Evolutionary conservation across 2,888 invertebrate species (phyloP).

Genomic region (Molanna angustata): DNA sequence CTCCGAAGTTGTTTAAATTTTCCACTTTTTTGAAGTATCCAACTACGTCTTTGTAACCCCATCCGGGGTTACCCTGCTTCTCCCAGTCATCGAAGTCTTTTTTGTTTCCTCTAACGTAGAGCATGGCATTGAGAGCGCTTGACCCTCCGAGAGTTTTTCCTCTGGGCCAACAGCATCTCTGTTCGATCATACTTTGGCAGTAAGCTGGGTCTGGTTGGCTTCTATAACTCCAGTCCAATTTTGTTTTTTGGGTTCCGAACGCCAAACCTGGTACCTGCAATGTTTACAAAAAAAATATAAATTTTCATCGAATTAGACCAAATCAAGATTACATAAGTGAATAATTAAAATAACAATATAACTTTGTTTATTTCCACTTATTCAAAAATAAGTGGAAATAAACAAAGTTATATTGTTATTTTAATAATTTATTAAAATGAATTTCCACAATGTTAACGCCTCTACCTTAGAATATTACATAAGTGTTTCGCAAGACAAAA

Average conservation of each 20-base stretch:
- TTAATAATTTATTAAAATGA: too few relatives aligned
- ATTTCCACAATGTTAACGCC: too few relatives aligned
- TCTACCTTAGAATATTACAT: too few relatives aligned
- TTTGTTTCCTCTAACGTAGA: conserved; percentile 57
- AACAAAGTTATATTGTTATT: too few relatives aligned
- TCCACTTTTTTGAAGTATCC: conserved; percentile 54
- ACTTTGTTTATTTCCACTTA: too few relatives aligned
- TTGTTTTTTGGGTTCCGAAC: conserved; percentile 39
- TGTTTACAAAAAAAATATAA: too few relatives aligned
- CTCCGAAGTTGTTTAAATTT: conserved; percentile 39
- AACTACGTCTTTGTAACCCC: conserved; percentile 53
- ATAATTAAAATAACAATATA: too few relatives aligned
- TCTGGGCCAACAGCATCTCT: conserved; percentile 56
- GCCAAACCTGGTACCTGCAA: conserved; percentile 44
- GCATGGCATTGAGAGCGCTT: conserved; percentile 60
- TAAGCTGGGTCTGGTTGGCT: conserved; percentile 45
- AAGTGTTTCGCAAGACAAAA: too few relatives aligned
- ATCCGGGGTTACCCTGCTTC: conserved; percentile 49
- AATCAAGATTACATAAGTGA: too few relatives aligned
- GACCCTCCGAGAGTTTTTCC: conserved; percentile 65
- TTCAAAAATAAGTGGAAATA: too few relatives aligned
- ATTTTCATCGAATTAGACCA: too few relatives aligned
- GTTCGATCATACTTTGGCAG: conserved; percentile 45
- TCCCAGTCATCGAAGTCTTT: conserved; percentile 58
- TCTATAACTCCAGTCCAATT: conserved; percentile 56